Percentiles rank a stretch among this genome's conserved stretches.
Evolutionary conservation across 2,797 vertebrate genomes (phyloP).

Genomic region (Crocodylus rhombifer): DNA sequence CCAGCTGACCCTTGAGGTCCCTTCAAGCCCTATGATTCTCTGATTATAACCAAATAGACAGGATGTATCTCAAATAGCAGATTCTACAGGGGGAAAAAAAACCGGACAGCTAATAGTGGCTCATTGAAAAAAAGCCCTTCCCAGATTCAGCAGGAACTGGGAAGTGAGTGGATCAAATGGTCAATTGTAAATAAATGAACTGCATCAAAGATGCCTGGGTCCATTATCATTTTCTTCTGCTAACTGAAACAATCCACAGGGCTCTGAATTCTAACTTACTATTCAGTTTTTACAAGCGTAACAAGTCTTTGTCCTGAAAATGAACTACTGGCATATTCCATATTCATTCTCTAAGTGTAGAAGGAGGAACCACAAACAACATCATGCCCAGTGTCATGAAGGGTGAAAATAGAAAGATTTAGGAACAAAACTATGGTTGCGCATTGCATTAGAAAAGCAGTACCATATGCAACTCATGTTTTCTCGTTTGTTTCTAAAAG

Average conservation of each 20-base stretch:
- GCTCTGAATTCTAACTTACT: neutral
- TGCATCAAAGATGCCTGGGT: slow-evolving; percentile 33
- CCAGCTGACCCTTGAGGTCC: too few relatives aligned
- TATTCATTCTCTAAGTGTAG: neutral
- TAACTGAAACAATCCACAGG: slow-evolving; percentile 19
- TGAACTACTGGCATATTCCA: neutral
- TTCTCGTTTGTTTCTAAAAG: neutral
- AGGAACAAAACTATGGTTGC: neutral
- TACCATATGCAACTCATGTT: neutral
- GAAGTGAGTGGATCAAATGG: neutral
- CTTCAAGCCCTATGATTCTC: too few relatives aligned
- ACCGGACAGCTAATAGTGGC: too few relatives aligned
- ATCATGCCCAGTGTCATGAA: neutral
- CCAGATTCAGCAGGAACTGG: too few relatives aligned
- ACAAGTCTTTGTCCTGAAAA: neutral
- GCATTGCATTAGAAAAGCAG: neutral
- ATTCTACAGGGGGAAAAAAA: too few relatives aligned
- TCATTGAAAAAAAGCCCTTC: too few relatives aligned
- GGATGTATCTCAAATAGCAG: too few relatives aligned
- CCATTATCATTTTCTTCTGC: neutral
- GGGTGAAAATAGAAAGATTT: neutral
- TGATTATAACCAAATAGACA: too few relatives aligned
- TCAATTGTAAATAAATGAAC: slow-evolving; percentile 5
- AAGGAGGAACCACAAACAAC: neutral
- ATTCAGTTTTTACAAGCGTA: neutral